Evolutionary conservation across 2,797 vertebrate genomes (phyloP), one percentile per base, ranked within the genome.

Genomic region (Orientallactaga sibirica): DNA sequence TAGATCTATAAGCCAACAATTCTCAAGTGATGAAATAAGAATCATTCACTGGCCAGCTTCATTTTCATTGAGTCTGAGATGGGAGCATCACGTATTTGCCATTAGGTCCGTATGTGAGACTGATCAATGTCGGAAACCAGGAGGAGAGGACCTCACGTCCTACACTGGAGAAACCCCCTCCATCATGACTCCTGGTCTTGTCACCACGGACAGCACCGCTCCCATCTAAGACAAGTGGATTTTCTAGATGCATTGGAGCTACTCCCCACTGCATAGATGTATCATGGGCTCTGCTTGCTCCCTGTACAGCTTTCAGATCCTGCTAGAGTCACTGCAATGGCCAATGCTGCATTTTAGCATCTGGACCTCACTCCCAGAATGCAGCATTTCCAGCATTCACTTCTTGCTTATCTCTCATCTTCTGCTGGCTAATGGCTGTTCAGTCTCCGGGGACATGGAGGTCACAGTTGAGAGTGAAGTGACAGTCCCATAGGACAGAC

Each of bases 11-110:
- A 87, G 79, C n/a, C 27, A 76, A 5, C 14, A 62, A 10, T 83
- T 48, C 64, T 83, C n/a, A 68, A 80, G 29, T 81, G 71, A 90
- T 20, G 1, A 91, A 94, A 85, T 62, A 86, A 2, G 33, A 5
- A 58, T 85, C 5, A 76, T 79, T 91, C 4, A 67, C 71, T 93
- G 24, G 75, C 48, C 43, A 64, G 29, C 58, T 76, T 48, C 80
- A 18, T 78, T 94, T 92, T 87, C 7, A 43, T 3, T 61, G 58
- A 80, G 29, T 89, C 68, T 68, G n/a, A 92, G 48, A 94, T 15
- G 33, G 5, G 18, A 61, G 25, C 6, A 79, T 90, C 19, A 73
- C 0, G 1, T 83, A 20, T 90, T 81, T 95, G 25, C 37, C 73
- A 19, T 0, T 0, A n/a, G 22, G 29, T 83, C 7, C 12, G 68